Conservation (phyloP, 2,888 invertebrate genomes). For the Meiosimyza decipiens region DNA sequence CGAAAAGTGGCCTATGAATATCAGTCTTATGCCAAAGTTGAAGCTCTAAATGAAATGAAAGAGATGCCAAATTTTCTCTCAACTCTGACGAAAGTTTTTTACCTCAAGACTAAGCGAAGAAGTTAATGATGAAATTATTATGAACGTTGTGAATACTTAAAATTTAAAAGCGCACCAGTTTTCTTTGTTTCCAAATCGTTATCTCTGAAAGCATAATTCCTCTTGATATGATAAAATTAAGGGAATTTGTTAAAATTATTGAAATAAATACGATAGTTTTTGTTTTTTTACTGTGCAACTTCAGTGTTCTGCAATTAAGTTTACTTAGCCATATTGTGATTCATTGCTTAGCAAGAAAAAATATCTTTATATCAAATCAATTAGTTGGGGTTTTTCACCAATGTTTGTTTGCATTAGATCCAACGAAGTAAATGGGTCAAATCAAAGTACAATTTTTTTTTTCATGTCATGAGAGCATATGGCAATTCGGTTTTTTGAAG, state of each 20-base stretch:
- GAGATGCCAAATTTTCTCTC: slow-evolving; percentile 77
- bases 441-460: too few species aligned
- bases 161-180: not conserved
- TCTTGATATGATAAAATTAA: not conserved
- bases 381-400: too few species aligned
- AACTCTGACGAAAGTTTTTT: slow-evolving; percentile 73
- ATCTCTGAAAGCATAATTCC: not conserved
- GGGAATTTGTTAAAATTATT: not conserved
- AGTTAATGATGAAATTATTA: not conserved
- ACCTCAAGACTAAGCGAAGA: slow-evolving; percentile 64
- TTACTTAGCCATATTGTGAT: not conserved
- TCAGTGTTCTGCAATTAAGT: not conserved
- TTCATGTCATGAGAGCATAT: too few species aligned
- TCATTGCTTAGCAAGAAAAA: not conserved
- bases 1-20: slow-evolving; percentile 75
- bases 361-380: too few species aligned
- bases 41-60: slow-evolving; percentile 70
- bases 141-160: not conserved
- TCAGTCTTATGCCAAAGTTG: slow-evolving; percentile 69
- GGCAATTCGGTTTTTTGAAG: too few species aligned
- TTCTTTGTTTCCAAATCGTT: not conserved
- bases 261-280: not conserved
- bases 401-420: too few species aligned
- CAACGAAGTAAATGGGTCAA: too few species aligned
- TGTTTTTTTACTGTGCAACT: not conserved